Evolutionary conservation across 2,113 vertebrate genomes (phyloP).

Genomic region (Aldabrachelys gigantea): DNA sequence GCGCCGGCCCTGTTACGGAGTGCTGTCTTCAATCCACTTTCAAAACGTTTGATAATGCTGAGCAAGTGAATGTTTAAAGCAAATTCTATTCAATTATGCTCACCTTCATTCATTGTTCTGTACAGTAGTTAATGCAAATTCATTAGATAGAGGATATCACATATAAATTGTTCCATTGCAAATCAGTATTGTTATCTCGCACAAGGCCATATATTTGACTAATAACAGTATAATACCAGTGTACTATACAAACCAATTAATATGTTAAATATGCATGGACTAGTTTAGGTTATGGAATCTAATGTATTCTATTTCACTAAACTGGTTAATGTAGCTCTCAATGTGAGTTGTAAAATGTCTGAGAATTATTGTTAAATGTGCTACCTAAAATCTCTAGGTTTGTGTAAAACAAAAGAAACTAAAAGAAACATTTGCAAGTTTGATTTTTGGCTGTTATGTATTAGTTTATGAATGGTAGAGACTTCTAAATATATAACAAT

Average conservation of each 20-base stretch:
- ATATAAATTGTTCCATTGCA: not conserved
- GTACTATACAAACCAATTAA: not conserved
- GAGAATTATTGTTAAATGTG: not conserved
- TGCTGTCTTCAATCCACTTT: not conserved
- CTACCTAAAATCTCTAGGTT: not conserved
- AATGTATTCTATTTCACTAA: not conserved
- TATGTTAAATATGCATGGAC: not conserved
- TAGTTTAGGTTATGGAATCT: not conserved
- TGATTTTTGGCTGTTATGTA: not conserved
- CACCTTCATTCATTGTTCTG: not conserved
- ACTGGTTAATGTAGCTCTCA: not conserved
- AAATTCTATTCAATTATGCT: not conserved
- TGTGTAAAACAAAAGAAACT: not conserved
- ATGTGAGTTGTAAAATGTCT: not conserved
- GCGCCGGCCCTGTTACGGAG: no score
- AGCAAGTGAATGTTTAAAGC: not conserved
- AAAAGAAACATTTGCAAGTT: not conserved
- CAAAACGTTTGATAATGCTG: not conserved
- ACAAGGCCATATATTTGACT: not conserved
- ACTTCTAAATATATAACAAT: not conserved
- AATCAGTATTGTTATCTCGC: not conserved
- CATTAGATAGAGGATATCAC: not conserved
- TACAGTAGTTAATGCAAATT: not conserved
- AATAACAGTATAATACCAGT: not conserved
- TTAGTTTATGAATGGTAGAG: no score